Conservation (phyloP, 2,113 vertebrate genomes). For the Sigmodon hispidus region DNA sequence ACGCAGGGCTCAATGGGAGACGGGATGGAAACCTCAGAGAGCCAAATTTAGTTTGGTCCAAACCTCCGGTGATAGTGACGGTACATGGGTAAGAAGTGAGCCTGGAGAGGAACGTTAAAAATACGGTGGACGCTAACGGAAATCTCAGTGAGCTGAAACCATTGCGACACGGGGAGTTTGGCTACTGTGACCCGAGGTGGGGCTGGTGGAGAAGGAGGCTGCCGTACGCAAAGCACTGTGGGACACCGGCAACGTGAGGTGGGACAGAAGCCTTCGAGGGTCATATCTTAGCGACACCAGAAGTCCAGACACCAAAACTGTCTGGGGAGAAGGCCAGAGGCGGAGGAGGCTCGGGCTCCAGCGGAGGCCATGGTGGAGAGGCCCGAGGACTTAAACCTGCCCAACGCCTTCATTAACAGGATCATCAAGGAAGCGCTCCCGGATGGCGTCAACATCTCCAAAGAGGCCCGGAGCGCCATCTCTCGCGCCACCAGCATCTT, state of each 20-base stretch:
- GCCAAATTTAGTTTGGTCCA: neutral
- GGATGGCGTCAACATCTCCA: conserved; percentile 97
- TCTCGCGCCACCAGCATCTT: conserved; percentile 98
- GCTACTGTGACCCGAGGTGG: neutral
- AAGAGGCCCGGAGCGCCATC: conserved; percentile 96
- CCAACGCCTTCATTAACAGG: conserved; percentile 96
- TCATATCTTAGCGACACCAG: conserved; percentile 67
- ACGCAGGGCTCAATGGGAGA: conserved; percentile 52
- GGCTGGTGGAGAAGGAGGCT: neutral
- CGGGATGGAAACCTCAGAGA: conserved; percentile 54
- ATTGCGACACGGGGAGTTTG: fast-evolving
- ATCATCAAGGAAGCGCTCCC: conserved; percentile 99
- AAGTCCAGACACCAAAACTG: conserved; percentile 64
- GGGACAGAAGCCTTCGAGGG: conserved; percentile 67
- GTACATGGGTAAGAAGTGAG: neutral
- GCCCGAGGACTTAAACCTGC: conserved; percentile 96
- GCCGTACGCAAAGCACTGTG: conserved; percentile 56
- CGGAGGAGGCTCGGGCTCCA: neutral
- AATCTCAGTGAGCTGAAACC: neutral
- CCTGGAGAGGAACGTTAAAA: neutral
- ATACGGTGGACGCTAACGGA: neutral
- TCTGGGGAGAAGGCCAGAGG: too few relatives aligned
- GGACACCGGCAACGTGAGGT: conserved; percentile 29
- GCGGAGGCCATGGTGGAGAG: conserved; percentile 92
- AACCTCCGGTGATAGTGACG: neutral